Conservation (phyloP, 1,140 invertebrate species). For the Apocrypta bakeri region DNA sequence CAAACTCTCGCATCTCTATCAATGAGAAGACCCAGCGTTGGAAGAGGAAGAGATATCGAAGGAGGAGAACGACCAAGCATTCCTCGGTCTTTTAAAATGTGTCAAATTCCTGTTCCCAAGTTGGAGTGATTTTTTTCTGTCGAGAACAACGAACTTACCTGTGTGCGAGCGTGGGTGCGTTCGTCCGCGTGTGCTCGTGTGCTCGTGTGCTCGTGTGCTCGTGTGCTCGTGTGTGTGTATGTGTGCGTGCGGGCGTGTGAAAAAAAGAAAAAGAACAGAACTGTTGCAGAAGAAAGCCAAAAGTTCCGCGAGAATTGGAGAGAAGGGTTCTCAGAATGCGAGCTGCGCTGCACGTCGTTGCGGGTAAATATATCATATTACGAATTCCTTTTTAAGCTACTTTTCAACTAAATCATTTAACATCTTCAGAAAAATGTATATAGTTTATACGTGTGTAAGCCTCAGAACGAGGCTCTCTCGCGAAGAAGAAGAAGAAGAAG, state of each 20-base stretch:
- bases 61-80: neutral
- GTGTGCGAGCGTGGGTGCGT: too few species aligned
- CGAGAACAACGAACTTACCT: neutral
- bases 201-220: too few species aligned
- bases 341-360: constrained; percentile 39
- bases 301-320: neutral
- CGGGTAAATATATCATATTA: too few species aligned
- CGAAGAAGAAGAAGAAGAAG: constrained; percentile 16
- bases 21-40: neutral
- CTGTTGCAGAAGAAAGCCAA: neutral
- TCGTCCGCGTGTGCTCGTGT: too few species aligned
- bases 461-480: neutral
- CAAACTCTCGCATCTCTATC: neutral
- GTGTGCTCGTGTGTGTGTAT: too few species aligned
- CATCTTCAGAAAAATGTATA: too few species aligned
- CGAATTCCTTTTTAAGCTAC: neutral
- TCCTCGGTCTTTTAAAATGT: neutral
- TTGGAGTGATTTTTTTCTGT: neutral
- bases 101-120: neutral
- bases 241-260: too few species aligned
- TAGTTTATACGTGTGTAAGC: neutral
- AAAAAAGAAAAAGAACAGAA: too few species aligned
- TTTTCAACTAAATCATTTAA: too few species aligned
- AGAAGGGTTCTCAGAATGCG: constrained; percentile 19
- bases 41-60: neutral